These are phyloP conservation scores for Frieseomelitta varia DNA, from an alignment of 1,140 invertebrate genomes.

Conservation along the genomic window DNA sequence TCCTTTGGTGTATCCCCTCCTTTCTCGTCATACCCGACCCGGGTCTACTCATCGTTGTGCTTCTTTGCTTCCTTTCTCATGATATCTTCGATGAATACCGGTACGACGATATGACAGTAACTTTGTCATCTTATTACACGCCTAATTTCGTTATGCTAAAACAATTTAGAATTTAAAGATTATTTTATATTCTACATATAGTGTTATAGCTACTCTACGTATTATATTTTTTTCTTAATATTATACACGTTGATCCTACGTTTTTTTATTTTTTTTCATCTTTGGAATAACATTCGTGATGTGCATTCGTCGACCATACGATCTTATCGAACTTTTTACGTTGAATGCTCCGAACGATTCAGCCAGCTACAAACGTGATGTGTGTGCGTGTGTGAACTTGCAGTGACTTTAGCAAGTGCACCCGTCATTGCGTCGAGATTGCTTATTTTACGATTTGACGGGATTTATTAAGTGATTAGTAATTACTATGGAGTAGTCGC, in stretches of 20 bases:
- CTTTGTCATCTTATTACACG: slow-evolving; percentile 27
- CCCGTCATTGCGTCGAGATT: not conserved
- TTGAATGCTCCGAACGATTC: not conserved
- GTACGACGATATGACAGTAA: slow-evolving; percentile 27
- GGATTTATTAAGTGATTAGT: not conserved
- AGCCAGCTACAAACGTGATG: not conserved
- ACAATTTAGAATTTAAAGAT: not conserved
- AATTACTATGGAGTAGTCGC: not conserved
- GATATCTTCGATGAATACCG: slow-evolving; percentile 55
- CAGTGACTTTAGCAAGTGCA: slow-evolving; percentile 23
- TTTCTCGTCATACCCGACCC: slow-evolving; percentile 25
- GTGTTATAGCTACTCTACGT: no score
- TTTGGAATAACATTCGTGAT: no score
- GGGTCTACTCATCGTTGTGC: slow-evolving; percentile 43
- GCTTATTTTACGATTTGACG: not conserved
- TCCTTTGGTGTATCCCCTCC: slow-evolving; percentile 39
- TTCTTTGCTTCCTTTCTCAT: slow-evolving; percentile 62
- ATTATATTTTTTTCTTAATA: not conserved
- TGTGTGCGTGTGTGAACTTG: not conserved
- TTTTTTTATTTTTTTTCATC: not conserved
- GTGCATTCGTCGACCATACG: no score
- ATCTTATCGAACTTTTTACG: not conserved
- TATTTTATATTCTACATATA: not conserved
- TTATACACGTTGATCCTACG: not conserved
- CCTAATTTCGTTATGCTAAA: not conserved